Evolutionary conservation across 2,888 invertebrate genomes (phyloP).

Genomic region (Julus scanicus): DNA sequence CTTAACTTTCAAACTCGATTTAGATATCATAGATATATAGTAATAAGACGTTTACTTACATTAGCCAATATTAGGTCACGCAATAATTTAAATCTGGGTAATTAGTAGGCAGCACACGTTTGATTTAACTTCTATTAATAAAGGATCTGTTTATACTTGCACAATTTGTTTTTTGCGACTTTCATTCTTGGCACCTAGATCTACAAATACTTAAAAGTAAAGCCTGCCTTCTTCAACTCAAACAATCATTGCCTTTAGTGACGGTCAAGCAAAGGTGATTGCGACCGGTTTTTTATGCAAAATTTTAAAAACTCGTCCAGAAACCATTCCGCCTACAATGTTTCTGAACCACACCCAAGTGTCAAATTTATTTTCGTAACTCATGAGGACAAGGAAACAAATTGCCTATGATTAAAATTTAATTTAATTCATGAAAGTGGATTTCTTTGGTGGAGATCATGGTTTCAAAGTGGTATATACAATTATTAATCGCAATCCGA

Average conservation of each 20-base stretch:
- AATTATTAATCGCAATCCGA: too few species aligned
- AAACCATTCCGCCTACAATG: not conserved
- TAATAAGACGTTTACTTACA: conserved; percentile 12
- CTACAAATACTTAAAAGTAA: not conserved
- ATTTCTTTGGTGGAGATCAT: too few species aligned
- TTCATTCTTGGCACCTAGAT: not conserved
- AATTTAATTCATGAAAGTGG: too few species aligned
- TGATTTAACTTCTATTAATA: not conserved
- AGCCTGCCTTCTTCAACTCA: not conserved
- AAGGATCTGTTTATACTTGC: not conserved
- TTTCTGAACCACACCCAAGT: not conserved
- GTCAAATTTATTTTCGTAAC: not conserved
- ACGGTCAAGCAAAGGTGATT: conserved; percentile 32
- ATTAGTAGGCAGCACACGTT: not conserved
- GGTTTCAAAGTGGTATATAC: too few species aligned
- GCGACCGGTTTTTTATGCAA: conserved; percentile 37
- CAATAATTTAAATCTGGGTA: not conserved
- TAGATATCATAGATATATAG: not conserved
- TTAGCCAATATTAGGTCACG: not conserved
- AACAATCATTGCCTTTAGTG: not conserved
- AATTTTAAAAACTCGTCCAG: not conserved
- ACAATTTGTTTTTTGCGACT: not conserved
- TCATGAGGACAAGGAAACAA: not conserved
- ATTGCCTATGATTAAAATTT: not conserved
- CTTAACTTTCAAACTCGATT: not conserved